A percentile compares a stretch with the other conserved stretches of the same genome.
Evolutionary conservation across 2,113 vertebrate genomes (phyloP).

Genomic region (Poecile atricapillus): DNA sequence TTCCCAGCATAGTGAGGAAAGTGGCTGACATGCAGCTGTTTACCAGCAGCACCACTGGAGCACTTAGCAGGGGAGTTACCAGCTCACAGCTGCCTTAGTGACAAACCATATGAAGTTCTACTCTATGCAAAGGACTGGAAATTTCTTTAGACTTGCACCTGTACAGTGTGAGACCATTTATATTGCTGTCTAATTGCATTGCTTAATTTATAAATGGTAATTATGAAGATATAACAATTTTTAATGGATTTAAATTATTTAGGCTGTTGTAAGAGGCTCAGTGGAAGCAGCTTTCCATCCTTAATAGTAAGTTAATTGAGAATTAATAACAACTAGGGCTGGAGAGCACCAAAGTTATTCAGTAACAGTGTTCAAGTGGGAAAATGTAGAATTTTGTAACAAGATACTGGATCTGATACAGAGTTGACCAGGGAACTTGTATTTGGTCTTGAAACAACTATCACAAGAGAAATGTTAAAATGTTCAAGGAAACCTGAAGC

Average conservation of each 20-base stretch:
- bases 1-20: background rate
- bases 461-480: background rate
- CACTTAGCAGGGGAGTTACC: background rate
- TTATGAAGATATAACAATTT: background rate
- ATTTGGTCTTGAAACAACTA: background rate
- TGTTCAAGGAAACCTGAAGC: background rate
- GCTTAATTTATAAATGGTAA: background rate
- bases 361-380: background rate
- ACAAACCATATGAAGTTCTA: background rate
- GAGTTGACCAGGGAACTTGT: background rate
- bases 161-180: background rate
- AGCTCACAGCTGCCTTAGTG: background rate
- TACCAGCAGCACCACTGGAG: background rate
- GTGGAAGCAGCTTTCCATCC: background rate
- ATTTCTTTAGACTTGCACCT: background rate
- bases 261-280: background rate
- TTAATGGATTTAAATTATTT: background rate
- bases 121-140: background rate
- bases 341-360: background rate
- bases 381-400: background rate
- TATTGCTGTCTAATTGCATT: background rate
- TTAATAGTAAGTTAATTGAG: background rate
- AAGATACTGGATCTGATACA: background rate
- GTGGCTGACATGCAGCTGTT: background rate
- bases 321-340: background rate